Conservation (phyloP, 2,888 invertebrate species). For the Cataglyphis livida region DNA sequence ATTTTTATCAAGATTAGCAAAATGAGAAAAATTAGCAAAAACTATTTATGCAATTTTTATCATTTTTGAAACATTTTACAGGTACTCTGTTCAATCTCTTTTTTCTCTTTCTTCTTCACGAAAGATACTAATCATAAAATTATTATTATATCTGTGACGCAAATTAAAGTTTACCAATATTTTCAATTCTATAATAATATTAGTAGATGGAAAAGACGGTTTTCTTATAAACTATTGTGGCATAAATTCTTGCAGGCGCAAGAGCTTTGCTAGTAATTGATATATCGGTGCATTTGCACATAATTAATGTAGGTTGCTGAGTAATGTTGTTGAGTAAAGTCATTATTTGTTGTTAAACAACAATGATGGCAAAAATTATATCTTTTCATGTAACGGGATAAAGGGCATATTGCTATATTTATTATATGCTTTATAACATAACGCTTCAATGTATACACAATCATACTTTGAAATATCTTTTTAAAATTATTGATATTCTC, state of each 20-base stretch:
- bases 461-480: neutral
- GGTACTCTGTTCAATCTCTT: neutral
- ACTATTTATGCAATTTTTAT: slow-evolving; percentile 1
- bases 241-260: slow-evolving; percentile 79
- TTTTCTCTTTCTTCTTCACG: neutral
- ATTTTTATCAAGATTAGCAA: neutral
- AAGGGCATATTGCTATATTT: neutral
- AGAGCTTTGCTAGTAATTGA: slow-evolving; percentile 84
- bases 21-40: neutral
- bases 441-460: neutral
- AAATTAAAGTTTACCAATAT: neutral
- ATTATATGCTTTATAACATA: neutral
- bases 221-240: slow-evolving; percentile 80
- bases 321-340: neutral
- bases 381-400: neutral
- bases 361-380: neutral
- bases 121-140: neutral
- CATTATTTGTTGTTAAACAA: neutral
- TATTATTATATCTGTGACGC: neutral
- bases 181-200: slow-evolving; percentile 66
- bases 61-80: neutral
- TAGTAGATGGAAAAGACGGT: slow-evolving; percentile 78
- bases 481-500: neutral
- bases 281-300: slow-evolving; percentile 85
- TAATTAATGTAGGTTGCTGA: slow-evolving; percentile 75